Base-by-base conservation (phyloP, 1,140 invertebrate genomes). In the Papilio polytes region DNA sequence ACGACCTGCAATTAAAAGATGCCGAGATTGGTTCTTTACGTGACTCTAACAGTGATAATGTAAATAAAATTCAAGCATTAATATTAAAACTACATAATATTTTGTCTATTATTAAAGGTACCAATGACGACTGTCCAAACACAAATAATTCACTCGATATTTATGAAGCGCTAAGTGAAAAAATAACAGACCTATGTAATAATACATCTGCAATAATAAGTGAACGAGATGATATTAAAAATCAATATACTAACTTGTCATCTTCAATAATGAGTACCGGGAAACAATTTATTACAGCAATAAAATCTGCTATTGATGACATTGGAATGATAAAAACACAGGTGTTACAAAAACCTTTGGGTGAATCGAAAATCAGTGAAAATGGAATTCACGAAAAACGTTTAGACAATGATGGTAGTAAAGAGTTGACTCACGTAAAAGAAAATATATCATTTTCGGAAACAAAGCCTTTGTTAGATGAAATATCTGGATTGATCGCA, bases 131-230 rank as follows among this genome's bases (percentile, higher is more conserved):
- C 51, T 76, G 88, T 9, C 87, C 88, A n/a, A 83, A 88, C 70
- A 74, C 87, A n/a, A 84, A 90, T 59, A 87, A 90, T 82, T 86
- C 88, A 82, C 82, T 85, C 10, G 81, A 84, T n/a, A 82, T 88
- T n/a, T 87, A 89, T 59, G 83, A 78, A 36, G 80, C 77, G 9
- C 72, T 92, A 66, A 78, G 74, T 79, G 81, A 88, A 63, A 85
- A 84, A 36, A 78, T 92, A 56, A 81, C 73, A 36, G 80, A 51
- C 8, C 84, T 90, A 81, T 87, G 90, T 74, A 81, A 36, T 9
- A 80, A 83, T 59, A 82, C 85, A 4, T 78, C 26, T 80, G 81
- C 80, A 74, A 53, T 86, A 73, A 76, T 85, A 9, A 46, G 48
- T 80, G 74, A 90, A 85, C 91, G 83, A 87, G 78, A 87, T 80